Conservation (phyloP, 2,797 vertebrate species). For the Spheniscus humboldti region DNA sequence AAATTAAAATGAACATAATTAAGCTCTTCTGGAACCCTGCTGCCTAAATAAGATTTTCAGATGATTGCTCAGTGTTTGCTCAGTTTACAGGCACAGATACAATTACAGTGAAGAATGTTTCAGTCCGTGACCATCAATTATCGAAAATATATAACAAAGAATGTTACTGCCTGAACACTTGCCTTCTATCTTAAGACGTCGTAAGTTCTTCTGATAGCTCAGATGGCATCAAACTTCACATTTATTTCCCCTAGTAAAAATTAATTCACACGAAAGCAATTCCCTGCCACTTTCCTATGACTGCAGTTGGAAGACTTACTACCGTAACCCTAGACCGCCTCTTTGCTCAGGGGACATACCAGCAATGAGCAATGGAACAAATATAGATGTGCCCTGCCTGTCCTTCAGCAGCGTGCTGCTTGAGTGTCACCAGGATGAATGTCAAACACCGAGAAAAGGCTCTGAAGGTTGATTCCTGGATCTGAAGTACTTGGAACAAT, state of each 20-base stretch:
- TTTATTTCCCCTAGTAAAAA: slow-evolving; percentile 49
- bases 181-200: slow-evolving; percentile 67
- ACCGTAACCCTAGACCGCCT: slow-evolving; percentile 66
- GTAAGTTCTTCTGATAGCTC: slow-evolving; percentile 56
- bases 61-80: slow-evolving; percentile 18
- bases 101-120: slow-evolving; percentile 24
- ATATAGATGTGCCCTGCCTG: slow-evolving; percentile 79
- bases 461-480: background rate
- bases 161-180: slow-evolving; percentile 58
- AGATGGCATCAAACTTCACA: slow-evolving; percentile 21
- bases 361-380: slow-evolving; percentile 72
- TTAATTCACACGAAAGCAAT: background rate
- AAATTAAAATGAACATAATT: slow-evolving; percentile 14
- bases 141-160: background rate
- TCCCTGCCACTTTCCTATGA: slow-evolving; percentile 7
- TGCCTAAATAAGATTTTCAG: slow-evolving; percentile 22
- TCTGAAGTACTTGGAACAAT: background rate
- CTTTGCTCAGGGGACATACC: slow-evolving; percentile 57
- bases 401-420: slow-evolving; percentile 52
- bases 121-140: background rate
- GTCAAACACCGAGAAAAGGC: slow-evolving; percentile 33
- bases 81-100: slow-evolving; percentile 41
- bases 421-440: slow-evolving; percentile 71
- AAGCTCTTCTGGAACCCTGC: background rate
- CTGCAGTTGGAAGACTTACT: slow-evolving; percentile 24